Conservation (phyloP, 2,797 vertebrate genomes). For the Pangasius djambal region DNA sequence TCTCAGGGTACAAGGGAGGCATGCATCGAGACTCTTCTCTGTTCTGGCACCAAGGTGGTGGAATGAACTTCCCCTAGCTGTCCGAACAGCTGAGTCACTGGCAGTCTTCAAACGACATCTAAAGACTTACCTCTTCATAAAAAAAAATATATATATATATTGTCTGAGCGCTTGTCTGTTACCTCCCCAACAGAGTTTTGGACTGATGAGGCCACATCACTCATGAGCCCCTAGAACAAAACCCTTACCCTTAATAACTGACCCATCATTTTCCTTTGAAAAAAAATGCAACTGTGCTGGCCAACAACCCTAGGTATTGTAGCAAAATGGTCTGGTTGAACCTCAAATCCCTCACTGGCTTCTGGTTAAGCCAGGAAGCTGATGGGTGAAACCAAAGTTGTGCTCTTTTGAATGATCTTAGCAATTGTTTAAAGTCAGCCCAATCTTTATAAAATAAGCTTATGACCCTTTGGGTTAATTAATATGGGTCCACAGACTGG, state of each 20-base stretch:
- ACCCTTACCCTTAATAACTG: neutral
- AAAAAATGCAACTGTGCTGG: neutral
- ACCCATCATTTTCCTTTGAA: neutral
- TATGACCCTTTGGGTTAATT: neutral
- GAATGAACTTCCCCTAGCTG: too few relatives aligned
- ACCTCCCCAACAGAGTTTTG: too few relatives aligned
- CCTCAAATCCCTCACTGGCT: neutral
- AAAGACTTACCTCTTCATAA: too few relatives aligned
- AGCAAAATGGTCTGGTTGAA: neutral
- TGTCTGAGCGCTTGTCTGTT: too few relatives aligned
- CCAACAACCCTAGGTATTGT: neutral
- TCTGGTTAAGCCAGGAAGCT: neutral
- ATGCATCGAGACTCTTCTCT: too few relatives aligned
- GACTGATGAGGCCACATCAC: neutral
- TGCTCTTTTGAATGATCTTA: neutral
- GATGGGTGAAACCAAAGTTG: too few relatives aligned
- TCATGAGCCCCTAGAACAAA: neutral
- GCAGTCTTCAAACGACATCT: too few relatives aligned
- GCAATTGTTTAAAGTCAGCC: neutral
- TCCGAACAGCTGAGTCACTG: too few relatives aligned
- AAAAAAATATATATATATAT: too few relatives aligned
- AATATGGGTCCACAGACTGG: neutral
- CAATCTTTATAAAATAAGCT: neutral
- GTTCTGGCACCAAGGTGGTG: too few relatives aligned
- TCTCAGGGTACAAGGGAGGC: too few relatives aligned